Conservation (phyloP, 2,888 invertebrate species). For the Polyommatus icarus region DNA sequence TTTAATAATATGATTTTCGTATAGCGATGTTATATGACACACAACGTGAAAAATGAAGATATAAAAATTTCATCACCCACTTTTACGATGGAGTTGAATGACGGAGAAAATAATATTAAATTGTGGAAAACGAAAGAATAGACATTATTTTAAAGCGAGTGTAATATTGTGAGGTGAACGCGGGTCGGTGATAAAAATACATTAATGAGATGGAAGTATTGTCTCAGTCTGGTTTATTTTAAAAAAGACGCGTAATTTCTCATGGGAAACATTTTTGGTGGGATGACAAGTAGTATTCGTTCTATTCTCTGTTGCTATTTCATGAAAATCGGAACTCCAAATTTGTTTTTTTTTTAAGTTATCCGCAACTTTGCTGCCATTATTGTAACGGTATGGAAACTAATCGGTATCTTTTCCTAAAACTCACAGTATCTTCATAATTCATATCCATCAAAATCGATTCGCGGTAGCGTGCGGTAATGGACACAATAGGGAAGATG, state of each 20-base stretch:
- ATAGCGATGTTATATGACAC: background rate
- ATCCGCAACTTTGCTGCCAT: too few relatives aligned
- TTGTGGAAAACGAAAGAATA: background rate
- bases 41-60: background rate
- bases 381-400: too few relatives aligned
- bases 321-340: background rate
- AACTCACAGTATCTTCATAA: too few relatives aligned
- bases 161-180: background rate
- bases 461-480: too few relatives aligned
- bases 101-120: background rate
- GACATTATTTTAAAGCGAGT: background rate
- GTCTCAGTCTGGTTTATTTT: background rate
- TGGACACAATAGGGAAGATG: too few relatives aligned
- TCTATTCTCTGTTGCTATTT: background rate
- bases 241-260: background rate
- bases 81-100: slow-evolving; percentile 4
- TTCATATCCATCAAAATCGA: too few relatives aligned
- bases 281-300: too few relatives aligned
- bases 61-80: slow-evolving; percentile 1
- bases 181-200: background rate
- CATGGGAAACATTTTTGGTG: background rate
- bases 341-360: background rate
- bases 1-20: background rate
- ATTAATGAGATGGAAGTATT: background rate
- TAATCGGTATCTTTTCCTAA: too few relatives aligned